Evolutionary conservation across 1,140 invertebrate species (phyloP).

Genomic region (Subanguina moxae): DNA sequence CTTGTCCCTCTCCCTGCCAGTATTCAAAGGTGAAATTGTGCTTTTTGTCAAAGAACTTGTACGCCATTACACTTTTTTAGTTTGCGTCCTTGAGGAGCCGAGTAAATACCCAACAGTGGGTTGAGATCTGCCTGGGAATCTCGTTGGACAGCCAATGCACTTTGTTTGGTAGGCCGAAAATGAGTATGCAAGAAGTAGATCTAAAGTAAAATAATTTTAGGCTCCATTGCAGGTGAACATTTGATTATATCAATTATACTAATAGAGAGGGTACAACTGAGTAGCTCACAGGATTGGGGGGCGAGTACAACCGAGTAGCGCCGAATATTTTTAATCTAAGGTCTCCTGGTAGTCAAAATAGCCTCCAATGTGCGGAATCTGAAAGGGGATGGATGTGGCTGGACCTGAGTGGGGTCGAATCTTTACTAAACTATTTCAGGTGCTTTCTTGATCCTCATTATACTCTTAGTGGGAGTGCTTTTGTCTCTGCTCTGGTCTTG

Average conservation of each 20-base stretch:
- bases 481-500: slow-evolving; percentile 12
- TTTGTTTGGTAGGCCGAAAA: neutral
- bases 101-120: slow-evolving; percentile 1
- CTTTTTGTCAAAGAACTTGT: neutral
- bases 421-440: no score
- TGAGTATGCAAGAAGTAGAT: no score
- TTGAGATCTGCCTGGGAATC: neutral
- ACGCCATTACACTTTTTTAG: neutral
- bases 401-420: no score
- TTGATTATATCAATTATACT: no score
- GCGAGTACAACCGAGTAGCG: no score
- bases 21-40: neutral
- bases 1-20: neutral
- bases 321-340: no score
- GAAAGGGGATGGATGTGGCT: no score
- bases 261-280: no score
- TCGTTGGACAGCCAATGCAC: neutral
- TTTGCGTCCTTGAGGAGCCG: slow-evolving; percentile 1
- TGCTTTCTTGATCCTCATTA: slow-evolving; percentile 1
- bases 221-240: neutral
- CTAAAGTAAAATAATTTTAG: no score
- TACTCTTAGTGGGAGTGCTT: slow-evolving; percentile 3
- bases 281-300: no score
- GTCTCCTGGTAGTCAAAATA: no score
- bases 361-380: no score